Conservation (phyloP, 2,113 vertebrate species). For the Sinocyclocheilus rhinocerous region DNA sequence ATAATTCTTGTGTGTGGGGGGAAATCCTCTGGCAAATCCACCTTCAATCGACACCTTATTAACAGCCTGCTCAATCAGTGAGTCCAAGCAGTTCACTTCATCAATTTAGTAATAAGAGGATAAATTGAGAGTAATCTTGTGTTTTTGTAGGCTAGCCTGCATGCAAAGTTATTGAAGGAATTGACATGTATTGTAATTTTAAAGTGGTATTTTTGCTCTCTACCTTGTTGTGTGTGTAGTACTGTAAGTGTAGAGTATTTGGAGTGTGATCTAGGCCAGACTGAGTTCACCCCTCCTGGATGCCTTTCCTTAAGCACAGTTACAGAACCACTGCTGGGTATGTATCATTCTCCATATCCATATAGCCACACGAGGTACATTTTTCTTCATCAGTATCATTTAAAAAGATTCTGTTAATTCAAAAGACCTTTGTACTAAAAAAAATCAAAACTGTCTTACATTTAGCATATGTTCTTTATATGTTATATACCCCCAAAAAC, state of each 20-base stretch:
- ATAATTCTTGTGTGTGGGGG: slow-evolving; percentile 87
- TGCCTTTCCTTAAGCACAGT: slow-evolving; percentile 84
- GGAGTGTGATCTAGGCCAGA: slow-evolving; percentile 93
- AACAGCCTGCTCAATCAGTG: slow-evolving; percentile 91
- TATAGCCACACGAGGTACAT: no score
- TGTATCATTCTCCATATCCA: background rate
- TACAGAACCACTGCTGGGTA: slow-evolving; percentile 89
- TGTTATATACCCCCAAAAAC: slow-evolving; percentile 56
- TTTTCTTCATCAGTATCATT: background rate
- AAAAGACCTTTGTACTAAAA: background rate
- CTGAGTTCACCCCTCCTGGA: slow-evolving; percentile 91
- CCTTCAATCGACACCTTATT: slow-evolving; percentile 87
- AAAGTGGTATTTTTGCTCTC: background rate
- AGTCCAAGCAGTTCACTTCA: slow-evolving; percentile 57
- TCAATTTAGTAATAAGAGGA: background rate
- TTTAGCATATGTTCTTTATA: slow-evolving; percentile 55
- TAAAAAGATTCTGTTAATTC: background rate
- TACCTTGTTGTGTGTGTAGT: slow-evolving; percentile 67
- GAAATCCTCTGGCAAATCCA: slow-evolving; percentile 91
- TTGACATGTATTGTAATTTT: background rate
- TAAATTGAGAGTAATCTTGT: background rate
- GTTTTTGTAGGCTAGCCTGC: no score
- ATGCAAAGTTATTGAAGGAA: no score
- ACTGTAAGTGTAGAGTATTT: slow-evolving; percentile 86
- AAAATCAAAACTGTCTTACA: background rate